phyloP scores from a whole-genome alignment of 2,797 vertebrate genomes.

The Delichon dasypus region DNA sequence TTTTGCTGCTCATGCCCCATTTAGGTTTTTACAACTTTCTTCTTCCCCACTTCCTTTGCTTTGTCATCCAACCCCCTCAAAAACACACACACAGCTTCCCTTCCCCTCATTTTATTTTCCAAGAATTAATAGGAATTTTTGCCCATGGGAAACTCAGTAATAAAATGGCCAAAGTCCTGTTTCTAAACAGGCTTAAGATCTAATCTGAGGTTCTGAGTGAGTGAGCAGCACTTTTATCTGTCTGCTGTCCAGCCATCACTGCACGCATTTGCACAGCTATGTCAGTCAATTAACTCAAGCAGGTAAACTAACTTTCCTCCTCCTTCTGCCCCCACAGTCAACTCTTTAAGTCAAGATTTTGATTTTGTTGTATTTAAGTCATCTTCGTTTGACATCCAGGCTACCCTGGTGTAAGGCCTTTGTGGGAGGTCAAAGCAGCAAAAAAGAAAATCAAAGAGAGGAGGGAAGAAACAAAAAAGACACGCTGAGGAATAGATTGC shows the following conservation, averaged over 20 bases:
- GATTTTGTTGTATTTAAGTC: neutral
- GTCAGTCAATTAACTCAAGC: neutral
- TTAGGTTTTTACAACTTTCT: neutral
- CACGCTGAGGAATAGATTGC: neutral
- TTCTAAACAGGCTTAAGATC: neutral
- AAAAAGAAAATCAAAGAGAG: neutral
- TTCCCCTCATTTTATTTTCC: neutral
- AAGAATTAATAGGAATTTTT: neutral
- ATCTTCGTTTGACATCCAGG: neutral
- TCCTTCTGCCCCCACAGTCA: neutral
- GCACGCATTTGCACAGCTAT: neutral
- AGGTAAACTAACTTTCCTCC: neutral
- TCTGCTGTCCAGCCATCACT: neutral
- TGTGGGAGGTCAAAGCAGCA: neutral
- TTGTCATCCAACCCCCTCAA: fast-evolving
- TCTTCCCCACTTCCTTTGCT: neutral
- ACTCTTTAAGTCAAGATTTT: neutral
- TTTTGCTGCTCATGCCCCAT: neutral
- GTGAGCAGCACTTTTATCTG: neutral
- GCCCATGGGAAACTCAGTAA: neutral
- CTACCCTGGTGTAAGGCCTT: neutral
- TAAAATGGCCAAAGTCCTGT: neutral
- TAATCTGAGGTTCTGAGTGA: neutral
- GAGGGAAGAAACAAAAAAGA: neutral
- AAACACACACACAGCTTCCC: neutral